These are phyloP conservation scores for Megaceryle alcyon DNA, from an alignment of 2,797 vertebrate species.

Conservation along the genomic window DNA sequence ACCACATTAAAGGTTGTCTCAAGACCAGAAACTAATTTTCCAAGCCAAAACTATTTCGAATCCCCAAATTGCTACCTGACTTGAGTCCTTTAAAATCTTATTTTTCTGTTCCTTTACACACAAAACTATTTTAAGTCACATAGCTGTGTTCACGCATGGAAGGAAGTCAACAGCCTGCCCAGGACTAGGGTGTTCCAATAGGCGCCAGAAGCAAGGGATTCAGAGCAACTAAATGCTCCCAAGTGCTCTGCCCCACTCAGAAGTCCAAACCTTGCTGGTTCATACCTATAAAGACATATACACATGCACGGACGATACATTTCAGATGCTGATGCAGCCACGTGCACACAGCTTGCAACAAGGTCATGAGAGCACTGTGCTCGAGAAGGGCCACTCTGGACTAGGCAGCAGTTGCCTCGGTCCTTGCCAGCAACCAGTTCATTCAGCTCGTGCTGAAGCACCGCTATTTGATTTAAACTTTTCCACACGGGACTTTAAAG, in stretches of 20 bases:
- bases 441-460: background rate
- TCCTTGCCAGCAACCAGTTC: background rate
- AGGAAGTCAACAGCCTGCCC: background rate
- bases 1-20: background rate
- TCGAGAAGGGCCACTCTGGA: background rate
- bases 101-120: background rate
- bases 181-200: background rate
- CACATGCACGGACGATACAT: background rate
- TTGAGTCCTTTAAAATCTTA: background rate
- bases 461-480: background rate
- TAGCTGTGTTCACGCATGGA: background rate
- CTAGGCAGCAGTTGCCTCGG: background rate
- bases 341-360: background rate
- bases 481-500: background rate
- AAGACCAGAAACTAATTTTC: background rate
- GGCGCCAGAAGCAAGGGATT: background rate
- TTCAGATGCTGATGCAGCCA: background rate
- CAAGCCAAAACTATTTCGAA: background rate
- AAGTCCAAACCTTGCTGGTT: background rate
- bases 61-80: background rate
- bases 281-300: background rate
- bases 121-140: background rate
- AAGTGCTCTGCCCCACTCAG: background rate
- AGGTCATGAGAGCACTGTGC: rapidly evolving
- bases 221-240: background rate